A percentile compares a stretch with the other conserved stretches of the same genome.
These are phyloP conservation scores for Porites cylindrica DNA, from an alignment of 92 coral and sea anemone species.

Conservation along the genomic window DNA sequence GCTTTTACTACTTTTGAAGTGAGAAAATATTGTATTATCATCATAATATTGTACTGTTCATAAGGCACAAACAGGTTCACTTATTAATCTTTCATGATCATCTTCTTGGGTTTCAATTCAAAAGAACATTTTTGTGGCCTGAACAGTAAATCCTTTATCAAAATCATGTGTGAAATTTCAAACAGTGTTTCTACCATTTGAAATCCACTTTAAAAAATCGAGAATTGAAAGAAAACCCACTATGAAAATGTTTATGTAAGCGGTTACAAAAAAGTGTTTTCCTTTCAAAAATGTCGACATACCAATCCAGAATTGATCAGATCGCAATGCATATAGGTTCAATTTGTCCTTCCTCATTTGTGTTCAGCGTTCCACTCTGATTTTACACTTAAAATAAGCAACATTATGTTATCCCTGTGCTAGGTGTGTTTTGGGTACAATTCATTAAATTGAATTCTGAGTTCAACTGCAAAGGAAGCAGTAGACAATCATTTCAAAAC, in stretches of 20 bases:
- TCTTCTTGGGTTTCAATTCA: constrained; percentile 10
- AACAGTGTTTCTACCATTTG: background rate
- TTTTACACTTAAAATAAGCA: background rate
- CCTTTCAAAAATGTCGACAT: background rate
- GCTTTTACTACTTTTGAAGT: too few relatives aligned
- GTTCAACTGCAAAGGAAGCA: constrained; percentile 15
- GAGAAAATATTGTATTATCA: too few relatives aligned
- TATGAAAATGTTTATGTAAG: background rate
- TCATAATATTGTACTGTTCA: too few relatives aligned
- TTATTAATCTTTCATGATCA: constrained; percentile 27
- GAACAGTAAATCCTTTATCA: background rate
- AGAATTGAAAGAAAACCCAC: background rate
- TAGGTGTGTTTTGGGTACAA: background rate
- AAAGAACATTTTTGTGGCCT: constrained; percentile 13
- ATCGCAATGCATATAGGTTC: background rate
- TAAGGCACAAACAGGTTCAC: background rate
- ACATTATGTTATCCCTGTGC: background rate
- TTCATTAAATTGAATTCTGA: constrained; percentile 19
- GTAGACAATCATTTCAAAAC: background rate
- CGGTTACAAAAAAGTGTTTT: background rate
- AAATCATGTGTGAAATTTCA: constrained; percentile 17
- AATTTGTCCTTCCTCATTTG: constrained; percentile 2
- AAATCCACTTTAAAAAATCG: background rate
- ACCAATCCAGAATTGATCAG: constrained; percentile 4
- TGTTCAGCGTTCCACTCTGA: background rate